Conservation (phyloP, 2,797 vertebrate genomes). For the Halcyon badia region DNA sequence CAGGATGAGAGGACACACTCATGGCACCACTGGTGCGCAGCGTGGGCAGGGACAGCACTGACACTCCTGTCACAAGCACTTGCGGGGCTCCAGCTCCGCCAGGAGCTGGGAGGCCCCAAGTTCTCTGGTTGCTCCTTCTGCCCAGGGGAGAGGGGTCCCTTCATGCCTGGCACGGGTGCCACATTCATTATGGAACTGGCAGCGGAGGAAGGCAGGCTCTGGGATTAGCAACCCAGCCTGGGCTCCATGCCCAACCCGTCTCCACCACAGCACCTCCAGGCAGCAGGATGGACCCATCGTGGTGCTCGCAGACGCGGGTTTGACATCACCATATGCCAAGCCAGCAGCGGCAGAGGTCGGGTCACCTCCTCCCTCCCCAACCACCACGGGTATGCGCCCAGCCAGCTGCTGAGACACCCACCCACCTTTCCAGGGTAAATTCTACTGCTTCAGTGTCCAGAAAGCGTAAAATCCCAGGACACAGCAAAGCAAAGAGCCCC, state of each 20-base stretch:
- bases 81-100: neutral
- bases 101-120: fast-evolving
- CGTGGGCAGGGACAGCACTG: too few relatives aligned
- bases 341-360: neutral
- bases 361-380: neutral
- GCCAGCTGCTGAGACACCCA: neutral
- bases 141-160: neutral
- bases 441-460: neutral
- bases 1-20: too few relatives aligned
- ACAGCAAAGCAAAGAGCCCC: neutral
- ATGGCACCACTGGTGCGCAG: too few relatives aligned
- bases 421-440: neutral
- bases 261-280: neutral
- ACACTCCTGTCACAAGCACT: too few relatives aligned
- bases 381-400: fast-evolving
- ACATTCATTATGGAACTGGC: neutral
- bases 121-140: neutral
- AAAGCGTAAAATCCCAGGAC: neutral
- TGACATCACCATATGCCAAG: fast-evolving
- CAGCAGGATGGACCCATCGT: neutral
- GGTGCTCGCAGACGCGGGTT: fast-evolving
- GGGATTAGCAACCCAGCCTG: neutral
- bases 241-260: fast-evolving
- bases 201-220: neutral
- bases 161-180: neutral